Evolutionary conservation across 1,140 invertebrate genomes (phyloP), one percentile per base, ranked within the genome.

Genomic region (Bathynomus jamesi): DNA sequence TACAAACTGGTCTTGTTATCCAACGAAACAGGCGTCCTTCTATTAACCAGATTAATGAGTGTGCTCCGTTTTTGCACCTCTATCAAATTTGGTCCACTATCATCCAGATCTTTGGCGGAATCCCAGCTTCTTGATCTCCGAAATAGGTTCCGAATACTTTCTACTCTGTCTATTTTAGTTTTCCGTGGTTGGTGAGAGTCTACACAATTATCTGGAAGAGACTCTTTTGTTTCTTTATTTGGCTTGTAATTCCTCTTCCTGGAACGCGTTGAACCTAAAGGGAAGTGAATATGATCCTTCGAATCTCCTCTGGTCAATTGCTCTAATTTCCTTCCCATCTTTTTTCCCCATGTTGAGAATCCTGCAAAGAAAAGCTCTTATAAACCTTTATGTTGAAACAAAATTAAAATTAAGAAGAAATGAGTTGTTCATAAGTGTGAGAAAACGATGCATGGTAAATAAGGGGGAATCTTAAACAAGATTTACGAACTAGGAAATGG

Each of bases 251-350:
- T 71, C 62, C 71, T 71, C 62, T 70, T 68, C 28, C 73, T 72
- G 30, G 72, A 68, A n/a, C 76, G 72, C 5, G 76, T 74, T 29
- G 76, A 77, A 17, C 74, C 77, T 13, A 77, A 72, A 0, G 76
- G 76, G 64, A 77, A 77, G 67, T 76, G 73, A 67, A 78, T 78
- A 64, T 78, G 74, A 53, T 78, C 77, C 65, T 72, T 72, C 71
- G 70, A 71, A 70, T 89, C 87, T 29, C 85, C 83, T 77, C 88
- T 86, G 72, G 89, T 87, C 72, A 92, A 84, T 75, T 90, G 86
- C 78, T 91, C 90, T 78, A 92, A 84, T 80, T 91, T 91, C 77
- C 87, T 88, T 71, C 90, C 89, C 88, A 92, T 90, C 66, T 87
- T 85, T 68, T 89, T 87, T 78, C 90, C 89, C 90, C 90, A 92